Evolutionary conservation across 2,888 invertebrate genomes (phyloP), one percentile per base, ranked within the genome.

Genomic region (Luperina testacea): DNA sequence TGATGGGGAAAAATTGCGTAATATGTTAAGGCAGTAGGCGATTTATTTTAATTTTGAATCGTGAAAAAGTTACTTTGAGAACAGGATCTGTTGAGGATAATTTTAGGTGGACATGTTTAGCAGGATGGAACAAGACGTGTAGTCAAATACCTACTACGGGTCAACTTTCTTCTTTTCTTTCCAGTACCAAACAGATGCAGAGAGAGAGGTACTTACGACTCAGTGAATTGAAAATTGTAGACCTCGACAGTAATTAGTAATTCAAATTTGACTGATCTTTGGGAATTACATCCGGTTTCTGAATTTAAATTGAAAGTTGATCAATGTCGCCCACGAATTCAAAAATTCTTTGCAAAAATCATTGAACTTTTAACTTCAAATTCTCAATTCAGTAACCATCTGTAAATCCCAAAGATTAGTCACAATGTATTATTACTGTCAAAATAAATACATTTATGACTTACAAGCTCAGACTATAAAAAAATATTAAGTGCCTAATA

Each of bases 401-500:
- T 53, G 24, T 53, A n/a, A n/a, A n/a, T 38, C 38, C n/a, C 11
- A n/a, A 38, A 71, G 32, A 59, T 38, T 17, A 11, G n/a, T 59
- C 32, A 17, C 13, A 48, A 51, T 27, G 15, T 38, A 38, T 74
- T 63, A 63, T 45, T 53, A 45, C 15, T 24, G 24, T 57, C 27
- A 57, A 76, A 72, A 76, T 70, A 81, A 80, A 80, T 64, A 64
- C 64, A 42, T 51, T 75, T 51, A 81, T 72, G 68, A 70, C 32
- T 63, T 57, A 77, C 53, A 69, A 85, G 72, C 72, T 67, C 57
- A 24, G 65, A 17, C 71, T 68, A 84, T 81, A 82, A 80, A 81
- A 81, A 78, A 78, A 79, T 73, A 84, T 71, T n/a, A 63, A 45
- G 78, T 72, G 9, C 45, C 9, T 45, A 70, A 68, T 87, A 84